Conservation (phyloP, 2,888 invertebrate species). For the Linyphia triangularis region DNA sequence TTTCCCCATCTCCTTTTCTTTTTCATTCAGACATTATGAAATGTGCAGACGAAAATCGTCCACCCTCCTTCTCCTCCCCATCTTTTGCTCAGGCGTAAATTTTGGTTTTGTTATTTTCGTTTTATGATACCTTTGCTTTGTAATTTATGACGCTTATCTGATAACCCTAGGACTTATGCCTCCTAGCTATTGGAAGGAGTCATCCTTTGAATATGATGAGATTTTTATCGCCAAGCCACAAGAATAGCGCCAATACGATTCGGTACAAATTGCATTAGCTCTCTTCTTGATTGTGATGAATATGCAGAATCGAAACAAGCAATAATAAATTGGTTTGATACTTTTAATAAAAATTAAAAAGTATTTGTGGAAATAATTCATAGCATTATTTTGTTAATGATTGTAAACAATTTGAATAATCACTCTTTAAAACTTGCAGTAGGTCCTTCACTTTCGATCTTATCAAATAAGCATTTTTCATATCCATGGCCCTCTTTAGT, state of each 20-base stretch:
- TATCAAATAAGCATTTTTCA: too few species aligned
- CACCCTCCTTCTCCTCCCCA: slow-evolving; percentile 30
- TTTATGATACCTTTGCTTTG: slow-evolving; percentile 67
- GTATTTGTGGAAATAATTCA: too few species aligned
- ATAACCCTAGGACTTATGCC: slow-evolving; percentile 46
- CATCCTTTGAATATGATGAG: slow-evolving; percentile 27
- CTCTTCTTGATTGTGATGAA: too few species aligned
- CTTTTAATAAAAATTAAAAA: too few species aligned
- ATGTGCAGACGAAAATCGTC: slow-evolving; percentile 31
- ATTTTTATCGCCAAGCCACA: slow-evolving; percentile 55
- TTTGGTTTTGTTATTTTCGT: slow-evolving; percentile 52
- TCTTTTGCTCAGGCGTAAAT: slow-evolving; percentile 35
- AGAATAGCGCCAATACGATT: slow-evolving; percentile 24
- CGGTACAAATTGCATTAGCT: background rate
- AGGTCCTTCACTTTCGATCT: too few species aligned
- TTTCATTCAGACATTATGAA: slow-evolving; percentile 40
- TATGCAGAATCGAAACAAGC: too few species aligned
- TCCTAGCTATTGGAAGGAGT: background rate
- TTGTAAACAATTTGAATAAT: too few species aligned
- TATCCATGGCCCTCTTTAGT: too few species aligned
- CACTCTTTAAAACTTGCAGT: too few species aligned
- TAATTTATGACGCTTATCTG: slow-evolving; percentile 69
- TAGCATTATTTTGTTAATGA: too few species aligned
- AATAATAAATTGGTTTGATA: too few species aligned
- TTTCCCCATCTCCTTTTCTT: background rate